phyloP scores from a whole-genome alignment of 2,113 vertebrate genomes.

The Oreotrochilus melanogaster region DNA sequence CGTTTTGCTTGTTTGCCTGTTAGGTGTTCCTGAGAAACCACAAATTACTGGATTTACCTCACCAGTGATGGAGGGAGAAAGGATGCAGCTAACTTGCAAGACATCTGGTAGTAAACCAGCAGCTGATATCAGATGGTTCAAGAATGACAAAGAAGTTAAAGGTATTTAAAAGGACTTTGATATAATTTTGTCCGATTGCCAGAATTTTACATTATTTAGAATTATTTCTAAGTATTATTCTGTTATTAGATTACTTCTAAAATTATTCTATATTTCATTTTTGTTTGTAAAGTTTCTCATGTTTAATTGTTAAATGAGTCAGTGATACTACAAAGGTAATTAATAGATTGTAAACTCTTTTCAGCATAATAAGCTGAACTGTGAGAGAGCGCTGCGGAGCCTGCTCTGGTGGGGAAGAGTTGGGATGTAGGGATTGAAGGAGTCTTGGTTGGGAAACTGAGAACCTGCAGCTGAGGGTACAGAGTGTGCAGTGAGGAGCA shows the following conservation, averaged over 20 bases:
- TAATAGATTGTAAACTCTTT: not conserved
- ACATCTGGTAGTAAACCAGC: constrained; percentile 96
- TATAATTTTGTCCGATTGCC: not conserved
- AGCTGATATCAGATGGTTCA: constrained; percentile 95
- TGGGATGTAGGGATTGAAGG: not conserved
- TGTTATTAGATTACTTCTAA: not conserved
- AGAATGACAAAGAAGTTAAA: constrained; percentile 97
- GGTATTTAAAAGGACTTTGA: constrained; percentile 76
- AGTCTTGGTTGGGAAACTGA: not conserved
- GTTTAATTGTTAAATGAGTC: not conserved
- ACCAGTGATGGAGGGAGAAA: constrained; percentile 92
- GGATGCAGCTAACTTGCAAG: constrained; percentile 93
- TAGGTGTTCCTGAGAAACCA: constrained; percentile 93
- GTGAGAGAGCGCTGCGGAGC: not conserved
- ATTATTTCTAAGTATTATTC: not conserved
- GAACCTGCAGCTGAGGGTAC: not conserved
- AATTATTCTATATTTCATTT: not conserved
- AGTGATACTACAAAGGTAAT: not conserved
- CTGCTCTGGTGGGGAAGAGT: not conserved
- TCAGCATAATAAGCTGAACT: not conserved
- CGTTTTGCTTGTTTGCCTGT: constrained; percentile 15
- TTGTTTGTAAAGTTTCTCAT: not conserved
- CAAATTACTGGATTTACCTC: constrained; percentile 94
- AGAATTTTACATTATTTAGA: not conserved
- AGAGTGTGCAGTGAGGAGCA: not conserved